A percentile compares a stretch with the other conserved stretches of the same genome.
Conservation (phyloP, 2,113 vertebrate species). For the Rousettus leschenaultii region DNA sequence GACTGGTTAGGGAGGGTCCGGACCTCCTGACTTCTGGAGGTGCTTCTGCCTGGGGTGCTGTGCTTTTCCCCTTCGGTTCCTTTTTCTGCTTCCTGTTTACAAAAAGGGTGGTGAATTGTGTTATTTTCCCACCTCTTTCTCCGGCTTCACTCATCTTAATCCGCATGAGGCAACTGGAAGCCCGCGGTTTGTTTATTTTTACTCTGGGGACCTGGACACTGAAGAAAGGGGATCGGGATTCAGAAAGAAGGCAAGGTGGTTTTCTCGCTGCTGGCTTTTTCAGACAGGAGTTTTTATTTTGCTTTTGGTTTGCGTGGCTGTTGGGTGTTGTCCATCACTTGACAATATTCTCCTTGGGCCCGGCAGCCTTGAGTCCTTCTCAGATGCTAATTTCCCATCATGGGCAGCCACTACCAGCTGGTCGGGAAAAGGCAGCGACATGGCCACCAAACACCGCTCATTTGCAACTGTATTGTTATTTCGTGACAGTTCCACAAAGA, state of each 20-base stretch:
- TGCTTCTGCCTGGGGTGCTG: background rate
- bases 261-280: background rate
- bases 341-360: background rate
- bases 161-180: background rate
- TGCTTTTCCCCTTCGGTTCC: background rate
- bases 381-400: constrained; percentile 36
- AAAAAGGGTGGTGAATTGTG: background rate
- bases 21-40: background rate
- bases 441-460: constrained; percentile 6
- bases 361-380: background rate
- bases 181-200: background rate
- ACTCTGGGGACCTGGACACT: background rate
- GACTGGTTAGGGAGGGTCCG: background rate
- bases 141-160: background rate
- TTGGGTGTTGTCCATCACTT: background rate
- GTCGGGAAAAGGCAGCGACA: background rate
- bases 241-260: background rate
- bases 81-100: background rate
- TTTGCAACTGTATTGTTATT: constrained; percentile 63
- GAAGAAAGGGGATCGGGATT: background rate
- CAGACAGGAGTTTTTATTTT: background rate
- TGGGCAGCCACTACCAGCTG: constrained; percentile 36
- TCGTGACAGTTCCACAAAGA: constrained; percentile 47
- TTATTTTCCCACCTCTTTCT: background rate
- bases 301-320: background rate